These are phyloP conservation scores for Vombatus ursinus DNA, from an alignment of 2,113 vertebrate species.

Conservation along the genomic window DNA sequence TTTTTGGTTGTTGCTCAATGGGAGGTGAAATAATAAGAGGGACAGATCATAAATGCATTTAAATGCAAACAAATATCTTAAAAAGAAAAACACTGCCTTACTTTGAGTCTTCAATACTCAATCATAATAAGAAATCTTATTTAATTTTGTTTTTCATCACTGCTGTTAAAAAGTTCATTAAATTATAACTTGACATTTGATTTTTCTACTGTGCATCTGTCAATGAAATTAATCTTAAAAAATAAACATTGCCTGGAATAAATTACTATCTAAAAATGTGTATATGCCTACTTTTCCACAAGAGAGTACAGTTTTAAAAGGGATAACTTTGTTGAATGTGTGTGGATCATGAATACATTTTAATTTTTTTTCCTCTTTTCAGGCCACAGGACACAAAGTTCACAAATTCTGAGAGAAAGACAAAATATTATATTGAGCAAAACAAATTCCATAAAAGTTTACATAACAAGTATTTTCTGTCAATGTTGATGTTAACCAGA, in stretches of 20 bases:
- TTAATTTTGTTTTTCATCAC: no score
- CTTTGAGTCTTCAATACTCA: no score
- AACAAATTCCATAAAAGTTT: background rate
- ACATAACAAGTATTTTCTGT: conserved; percentile 18
- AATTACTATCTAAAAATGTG: background rate
- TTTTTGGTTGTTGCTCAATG: no score
- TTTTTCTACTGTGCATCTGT: no score
- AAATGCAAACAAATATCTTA: no score
- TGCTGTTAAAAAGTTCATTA: no score
- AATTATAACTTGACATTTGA: no score
- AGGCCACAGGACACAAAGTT: background rate
- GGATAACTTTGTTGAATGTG: background rate
- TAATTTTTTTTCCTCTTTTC: background rate
- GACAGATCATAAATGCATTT: no score
- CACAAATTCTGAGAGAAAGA: background rate
- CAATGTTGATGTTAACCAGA: background rate
- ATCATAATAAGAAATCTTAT: no score
- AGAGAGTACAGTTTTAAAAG: background rate
- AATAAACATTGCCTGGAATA: background rate
- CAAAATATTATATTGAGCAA: conserved; percentile 14
- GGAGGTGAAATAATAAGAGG: no score
- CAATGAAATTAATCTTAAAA: no score
- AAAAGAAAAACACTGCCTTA: no score
- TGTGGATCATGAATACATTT: background rate
- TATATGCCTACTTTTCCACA: background rate